phyloP scores from a whole-genome alignment of 37 sponge, comb jelly and placozoan genomes.

The Chondrosia reniformis region DNA sequence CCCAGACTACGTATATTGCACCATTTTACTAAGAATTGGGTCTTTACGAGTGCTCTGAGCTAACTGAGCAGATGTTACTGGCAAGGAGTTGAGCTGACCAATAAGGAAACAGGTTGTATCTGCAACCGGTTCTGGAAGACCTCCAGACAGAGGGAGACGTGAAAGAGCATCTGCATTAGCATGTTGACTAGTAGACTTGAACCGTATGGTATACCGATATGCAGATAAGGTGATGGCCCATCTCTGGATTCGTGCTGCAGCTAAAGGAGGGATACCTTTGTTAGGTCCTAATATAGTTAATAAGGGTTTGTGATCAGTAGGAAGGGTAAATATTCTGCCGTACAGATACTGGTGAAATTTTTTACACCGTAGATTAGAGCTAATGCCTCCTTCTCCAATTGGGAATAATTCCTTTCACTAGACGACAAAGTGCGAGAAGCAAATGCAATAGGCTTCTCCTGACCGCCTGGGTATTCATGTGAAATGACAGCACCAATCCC shows the following conservation, averaged over 20 bases:
- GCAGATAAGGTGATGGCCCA: constrained; percentile 21
- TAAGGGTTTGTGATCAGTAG: constrained; percentile 6
- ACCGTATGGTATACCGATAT: constrained; percentile 1
- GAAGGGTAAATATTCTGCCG: neutral
- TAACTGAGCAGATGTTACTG: constrained; percentile 18
- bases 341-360: neutral
- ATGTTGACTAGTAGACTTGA: neutral
- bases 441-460: constrained; percentile 21
- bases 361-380: neutral
- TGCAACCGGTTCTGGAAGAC: neutral
- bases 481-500: constrained; percentile 27
- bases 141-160: constrained; percentile 5
- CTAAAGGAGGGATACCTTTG: neutral
- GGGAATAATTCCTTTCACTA: constrained; percentile 16
- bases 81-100: constrained; percentile 7
- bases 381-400: constrained; percentile 33
- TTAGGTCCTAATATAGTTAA: neutral
- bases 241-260: neutral
- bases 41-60: constrained; percentile 5
- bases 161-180: constrained; percentile 25
- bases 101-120: neutral
- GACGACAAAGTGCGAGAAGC: neutral
- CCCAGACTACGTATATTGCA: neutral
- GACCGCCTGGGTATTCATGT: constrained; percentile 8
- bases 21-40: constrained; percentile 24